Evolutionary conservation across 1,140 invertebrate genomes (phyloP).

Genomic region (Brevipalpus yothersi): DNA sequence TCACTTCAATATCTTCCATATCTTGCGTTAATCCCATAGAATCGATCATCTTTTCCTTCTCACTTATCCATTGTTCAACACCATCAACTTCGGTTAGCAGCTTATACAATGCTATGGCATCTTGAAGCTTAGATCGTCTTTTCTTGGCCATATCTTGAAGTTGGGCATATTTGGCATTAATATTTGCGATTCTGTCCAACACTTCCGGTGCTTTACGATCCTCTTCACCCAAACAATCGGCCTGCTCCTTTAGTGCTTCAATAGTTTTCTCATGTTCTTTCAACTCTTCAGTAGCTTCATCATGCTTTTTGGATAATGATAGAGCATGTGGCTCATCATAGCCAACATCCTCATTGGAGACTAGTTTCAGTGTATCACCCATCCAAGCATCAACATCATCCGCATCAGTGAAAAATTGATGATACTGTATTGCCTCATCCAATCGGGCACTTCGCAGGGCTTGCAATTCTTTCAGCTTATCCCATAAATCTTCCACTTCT

Average conservation of each 20-base stretch:
- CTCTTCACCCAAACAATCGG: slow-evolving; percentile 52
- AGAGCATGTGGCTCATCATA: slow-evolving; percentile 94
- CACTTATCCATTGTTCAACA: slow-evolving; percentile 94
- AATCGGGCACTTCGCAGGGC: slow-evolving; percentile 73
- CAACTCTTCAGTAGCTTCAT: slow-evolving; percentile 87
- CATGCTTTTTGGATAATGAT: slow-evolving; percentile 91
- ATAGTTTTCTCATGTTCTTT: slow-evolving; percentile 84
- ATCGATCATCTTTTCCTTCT: slow-evolving; percentile 92
- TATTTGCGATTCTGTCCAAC: slow-evolving; percentile 59
- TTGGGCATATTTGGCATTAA: slow-evolving; percentile 88
- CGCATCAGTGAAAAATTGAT: slow-evolving; percentile 94
- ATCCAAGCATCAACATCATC: slow-evolving; percentile 98
- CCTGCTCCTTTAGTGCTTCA: slow-evolving; percentile 75
- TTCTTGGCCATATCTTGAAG: slow-evolving; percentile 82
- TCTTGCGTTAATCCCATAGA: slow-evolving; percentile 84
- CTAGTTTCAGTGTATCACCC: slow-evolving; percentile 78
- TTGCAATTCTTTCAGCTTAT: slow-evolving; percentile 67
- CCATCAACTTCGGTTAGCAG: slow-evolving; percentile 92
- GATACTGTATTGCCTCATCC: slow-evolving; percentile 88
- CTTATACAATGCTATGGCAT: slow-evolving; percentile 90
- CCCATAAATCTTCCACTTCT: slow-evolving; percentile 83
- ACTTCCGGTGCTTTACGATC: slow-evolving; percentile 63
- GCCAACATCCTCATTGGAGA: slow-evolving; percentile 93
- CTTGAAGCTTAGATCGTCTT: slow-evolving; percentile 76
- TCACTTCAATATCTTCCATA: slow-evolving; percentile 97